Base-by-base conservation (phyloP, 2,113 vertebrate species). In the Ardeotis arabs region DNA sequence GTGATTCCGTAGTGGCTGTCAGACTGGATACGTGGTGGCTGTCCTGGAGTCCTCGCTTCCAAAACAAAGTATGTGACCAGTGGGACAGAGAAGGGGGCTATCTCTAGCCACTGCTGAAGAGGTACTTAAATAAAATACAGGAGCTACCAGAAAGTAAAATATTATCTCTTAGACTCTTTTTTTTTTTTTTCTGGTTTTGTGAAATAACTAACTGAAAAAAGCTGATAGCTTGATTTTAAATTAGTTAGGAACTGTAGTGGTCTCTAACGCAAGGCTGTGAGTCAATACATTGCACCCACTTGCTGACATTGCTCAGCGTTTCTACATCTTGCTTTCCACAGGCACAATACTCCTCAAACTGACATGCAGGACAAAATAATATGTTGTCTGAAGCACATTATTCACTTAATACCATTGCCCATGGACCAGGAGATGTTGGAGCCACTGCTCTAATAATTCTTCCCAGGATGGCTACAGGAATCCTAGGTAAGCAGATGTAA, bases 201-300 rank as follows among this genome's bases (percentile, higher is more conserved):
- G 62, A 21, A 64, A 60, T 68, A 22, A 27, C 0, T 45, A 62
- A 91, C 39, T 79, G 77, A 89, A 82, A 53, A 91, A 89, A 89
- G 53, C 80, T 72, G 35, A 62, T 82, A 60, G 60, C 81, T 84
- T 93, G 81, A 76, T 82, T 91, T 92, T 84, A 79, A 78, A 49
- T 81, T 63, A 75, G 52, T 17, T 75, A 44, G 68, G 69, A 92
- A 68, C 44, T 2, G 11, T 29, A 44, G 76, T 24, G 35, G 29
- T 66, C 87, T 93, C 56, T 82, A 12, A 69, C 81, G 67, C 56
- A 84, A 88, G 91, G 91, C 94, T 89, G 13, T 72, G 85, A 81
- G 92, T 74, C 74, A 74, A 52, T 79, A 52, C 53, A 76, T 66
- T 62, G 55, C 67, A 73, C 49, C 41, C 53, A 37, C 33, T 94